Percentiles rank a stretch among this genome's conserved stretches.
Evolutionary conservation across 2,113 vertebrate species (phyloP).

Genomic region (Gopherus flavomarginatus): DNA sequence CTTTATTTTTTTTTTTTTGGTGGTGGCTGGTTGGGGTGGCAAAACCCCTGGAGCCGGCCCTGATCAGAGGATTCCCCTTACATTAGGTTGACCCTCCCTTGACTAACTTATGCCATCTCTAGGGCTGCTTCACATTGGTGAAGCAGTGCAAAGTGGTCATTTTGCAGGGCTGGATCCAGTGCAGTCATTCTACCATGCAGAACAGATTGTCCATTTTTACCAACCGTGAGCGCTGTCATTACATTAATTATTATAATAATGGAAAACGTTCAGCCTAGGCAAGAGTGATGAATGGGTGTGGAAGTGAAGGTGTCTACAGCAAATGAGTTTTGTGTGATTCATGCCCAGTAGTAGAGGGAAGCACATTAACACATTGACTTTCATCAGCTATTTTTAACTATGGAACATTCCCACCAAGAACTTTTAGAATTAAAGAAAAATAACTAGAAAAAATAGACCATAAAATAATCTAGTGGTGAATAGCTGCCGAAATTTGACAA

Average conservation of each 20-base stretch:
- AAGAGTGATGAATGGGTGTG: background rate
- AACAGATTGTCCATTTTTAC: background rate
- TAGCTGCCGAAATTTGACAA: too few relatives aligned
- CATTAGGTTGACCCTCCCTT: background rate
- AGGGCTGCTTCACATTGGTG: background rate
- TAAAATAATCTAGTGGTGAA: background rate
- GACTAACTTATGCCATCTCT: background rate
- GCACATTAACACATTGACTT: conserved; percentile 31
- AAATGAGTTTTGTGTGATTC: conserved; percentile 45
- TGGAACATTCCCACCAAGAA: background rate
- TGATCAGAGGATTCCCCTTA: background rate
- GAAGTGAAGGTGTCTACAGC: conserved; percentile 11
- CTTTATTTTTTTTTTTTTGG: too few relatives aligned
- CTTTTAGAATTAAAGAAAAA: conserved; percentile 36
- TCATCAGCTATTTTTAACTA: conserved; percentile 38
- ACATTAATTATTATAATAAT: conserved; percentile 44
- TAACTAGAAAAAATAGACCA: background rate
- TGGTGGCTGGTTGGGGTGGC: too few relatives aligned
- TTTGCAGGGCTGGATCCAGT: background rate
- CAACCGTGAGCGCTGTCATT: background rate
- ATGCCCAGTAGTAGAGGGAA: conserved; percentile 18
- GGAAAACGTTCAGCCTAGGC: background rate
- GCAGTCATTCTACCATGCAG: background rate
- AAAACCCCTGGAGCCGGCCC: too few relatives aligned
- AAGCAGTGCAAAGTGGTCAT: background rate